A percentile compares a stretch with the other conserved stretches of the same genome.
These are phyloP conservation scores for Stichopus horrens DNA, from an alignment of 53 echinoderm and acorn worm genomes.

Conservation along the genomic window DNA sequence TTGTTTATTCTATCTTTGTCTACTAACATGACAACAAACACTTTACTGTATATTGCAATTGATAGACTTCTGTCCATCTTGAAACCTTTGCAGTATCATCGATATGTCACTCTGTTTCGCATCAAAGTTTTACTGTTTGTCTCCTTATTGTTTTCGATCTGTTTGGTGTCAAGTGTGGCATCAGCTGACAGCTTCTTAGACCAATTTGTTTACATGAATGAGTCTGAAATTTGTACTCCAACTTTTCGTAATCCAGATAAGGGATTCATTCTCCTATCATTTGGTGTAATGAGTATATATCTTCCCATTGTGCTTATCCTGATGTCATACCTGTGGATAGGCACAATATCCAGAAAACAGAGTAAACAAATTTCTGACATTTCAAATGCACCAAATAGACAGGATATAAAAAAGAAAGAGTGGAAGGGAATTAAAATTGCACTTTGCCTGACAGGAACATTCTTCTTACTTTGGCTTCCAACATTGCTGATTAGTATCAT, in stretches of 20 bases:
- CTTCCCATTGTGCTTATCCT: background rate
- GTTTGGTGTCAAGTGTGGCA: background rate
- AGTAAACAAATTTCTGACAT: background rate
- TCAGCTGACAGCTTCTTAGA: background rate
- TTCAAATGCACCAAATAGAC: background rate
- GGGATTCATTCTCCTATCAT: background rate
- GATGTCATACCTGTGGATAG: background rate
- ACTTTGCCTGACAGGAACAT: background rate
- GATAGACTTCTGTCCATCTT: background rate
- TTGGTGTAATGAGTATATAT: background rate
- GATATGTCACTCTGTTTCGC: background rate
- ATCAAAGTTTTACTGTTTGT: background rate
- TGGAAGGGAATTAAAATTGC: constrained; percentile 18
- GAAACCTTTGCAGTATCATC: background rate
- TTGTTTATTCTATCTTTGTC: background rate
- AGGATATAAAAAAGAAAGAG: background rate
- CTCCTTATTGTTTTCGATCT: background rate
- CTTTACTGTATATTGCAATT: background rate
- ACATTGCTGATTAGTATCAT: background rate
- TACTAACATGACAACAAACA: background rate
- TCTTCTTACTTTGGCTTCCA: background rate
- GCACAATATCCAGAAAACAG: background rate
- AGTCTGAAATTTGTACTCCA: background rate
- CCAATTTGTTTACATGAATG: background rate
- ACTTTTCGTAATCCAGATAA: background rate